Percentiles rank a stretch among this genome's conserved stretches.
These are phyloP conservation scores for Drosophila mimica DNA, from an alignment of 2,888 invertebrate genomes.

Conservation along the genomic window DNA sequence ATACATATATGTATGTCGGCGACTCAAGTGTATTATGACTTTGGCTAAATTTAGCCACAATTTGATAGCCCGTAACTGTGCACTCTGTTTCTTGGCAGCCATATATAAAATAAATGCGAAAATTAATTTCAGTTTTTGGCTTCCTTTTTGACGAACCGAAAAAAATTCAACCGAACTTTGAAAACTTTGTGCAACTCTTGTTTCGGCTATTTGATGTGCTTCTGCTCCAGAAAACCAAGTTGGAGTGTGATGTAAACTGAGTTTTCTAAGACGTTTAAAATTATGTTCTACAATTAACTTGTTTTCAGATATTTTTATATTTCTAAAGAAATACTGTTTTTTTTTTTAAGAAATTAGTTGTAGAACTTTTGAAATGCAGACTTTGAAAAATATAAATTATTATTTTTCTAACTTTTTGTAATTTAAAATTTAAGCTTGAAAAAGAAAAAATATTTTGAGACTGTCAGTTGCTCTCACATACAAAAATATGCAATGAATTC, in stretches of 20 bases:
- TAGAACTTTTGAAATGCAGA: not conserved
- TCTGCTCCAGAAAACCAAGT: not conserved
- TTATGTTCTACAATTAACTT: not conserved
- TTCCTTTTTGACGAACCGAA: slow-evolving; percentile 9
- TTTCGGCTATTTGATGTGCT: not conserved
- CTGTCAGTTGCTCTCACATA: not conserved
- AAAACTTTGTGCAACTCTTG: not conserved
- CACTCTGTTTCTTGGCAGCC: not conserved
- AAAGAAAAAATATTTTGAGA: not conserved
- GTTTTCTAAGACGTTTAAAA: not conserved
- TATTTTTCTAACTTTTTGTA: not conserved
- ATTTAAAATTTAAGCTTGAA: not conserved
- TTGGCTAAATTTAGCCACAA: slow-evolving; percentile 20
- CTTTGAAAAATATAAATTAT: not conserved
- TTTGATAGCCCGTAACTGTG: slow-evolving; percentile 1
- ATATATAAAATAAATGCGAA: not conserved
- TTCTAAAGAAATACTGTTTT: not conserved
- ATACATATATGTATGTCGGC: not conserved
- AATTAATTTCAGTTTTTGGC: slow-evolving; percentile 11
- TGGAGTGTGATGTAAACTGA: not conserved
- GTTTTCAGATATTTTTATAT: not conserved
- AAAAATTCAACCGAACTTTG: not conserved
- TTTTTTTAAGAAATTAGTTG: not conserved
- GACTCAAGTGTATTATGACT: not conserved
- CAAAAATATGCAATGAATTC: not conserved